Conservation (phyloP, 2,888 invertebrate genomes). For the Amiota minor region DNA sequence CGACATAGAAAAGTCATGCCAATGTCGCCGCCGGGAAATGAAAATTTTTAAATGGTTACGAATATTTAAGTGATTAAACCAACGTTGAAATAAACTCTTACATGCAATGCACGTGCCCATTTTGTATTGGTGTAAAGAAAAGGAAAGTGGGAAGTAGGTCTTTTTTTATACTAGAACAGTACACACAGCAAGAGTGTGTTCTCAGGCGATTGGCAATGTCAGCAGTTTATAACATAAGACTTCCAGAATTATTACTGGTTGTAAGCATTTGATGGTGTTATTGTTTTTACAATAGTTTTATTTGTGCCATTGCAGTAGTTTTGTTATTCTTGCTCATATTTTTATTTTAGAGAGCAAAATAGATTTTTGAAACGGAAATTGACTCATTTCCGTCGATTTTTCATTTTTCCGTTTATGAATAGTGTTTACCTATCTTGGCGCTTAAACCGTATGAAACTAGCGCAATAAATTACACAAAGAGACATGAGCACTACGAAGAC, state of each 20-base stretch:
- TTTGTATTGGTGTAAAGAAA: not conserved
- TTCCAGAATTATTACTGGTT: not conserved
- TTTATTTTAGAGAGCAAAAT: constrained; percentile 2
- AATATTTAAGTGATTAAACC: constrained; percentile 11
- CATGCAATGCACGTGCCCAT: constrained; percentile 6
- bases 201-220: not conserved
- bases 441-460: not conserved
- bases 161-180: not conserved
- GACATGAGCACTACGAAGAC: no score
- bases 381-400: constrained; percentile 60
- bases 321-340: not conserved
- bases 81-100: constrained; percentile 17
- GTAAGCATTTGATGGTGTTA: not conserved
- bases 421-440: not conserved
- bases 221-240: not conserved
- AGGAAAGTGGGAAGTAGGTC: not conserved
- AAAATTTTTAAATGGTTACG: constrained; percentile 19
- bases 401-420: constrained; percentile 24
- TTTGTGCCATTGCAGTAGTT: not conserved
- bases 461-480: not conserved
- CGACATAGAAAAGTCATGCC: not conserved
- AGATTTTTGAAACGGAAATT: constrained; percentile 61
- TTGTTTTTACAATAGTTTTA: not conserved
- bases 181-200: not conserved
- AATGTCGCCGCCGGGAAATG: not conserved